Base-by-base conservation (phyloP, 2,888 invertebrate species). In the Acronicta psi region DNA sequence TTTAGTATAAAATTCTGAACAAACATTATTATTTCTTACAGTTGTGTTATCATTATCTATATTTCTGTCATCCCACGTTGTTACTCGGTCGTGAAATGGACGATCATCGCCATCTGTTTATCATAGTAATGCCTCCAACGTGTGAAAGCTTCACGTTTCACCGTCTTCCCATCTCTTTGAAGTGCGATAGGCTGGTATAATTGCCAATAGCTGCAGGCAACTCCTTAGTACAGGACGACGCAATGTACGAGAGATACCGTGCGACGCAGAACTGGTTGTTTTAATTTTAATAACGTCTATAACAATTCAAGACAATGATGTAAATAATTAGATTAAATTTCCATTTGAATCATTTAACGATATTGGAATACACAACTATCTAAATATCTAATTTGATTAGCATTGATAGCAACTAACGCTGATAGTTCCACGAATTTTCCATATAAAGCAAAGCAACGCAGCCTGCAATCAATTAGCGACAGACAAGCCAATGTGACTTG, bases 201-300 rank as follows among this genome's bases (percentile, higher is more conserved):
- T 92, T 92, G 89, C 87, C 90, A 90, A 92, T 92, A 91, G 92
- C 91, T 88, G 68, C 75, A 72, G 87, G 92, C 88, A 83, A 83
- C 73, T 81, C 80, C 72, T 77, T 71, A 60, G 60, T 73, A 58
- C 45, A 61, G 59, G 57, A 41, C 53, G 73, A 63, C 50, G n/a
- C 45, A 77, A 81, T 67, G 45, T 23, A 75, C 11, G 57, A 75
- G 69, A 60, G 57, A 11, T 17, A 49, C 55, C 59, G 59, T 50
- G 58, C 43, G 44, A 40, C 37, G 52, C 34, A 45, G 40, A 47
- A 51, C 8, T 14, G 43, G 54, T 46, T 41, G 49, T 54, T 62
- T 58, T 42, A 49, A 59, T 57, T 59, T 66, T 59, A 73, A 18
- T 43, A 53, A 37, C 31, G n/a, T 46, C 57, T 59, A 59, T 56